Evolutionary conservation across 2,888 invertebrate genomes (phyloP).

Genomic region (Crossocerus cetratus): DNA sequence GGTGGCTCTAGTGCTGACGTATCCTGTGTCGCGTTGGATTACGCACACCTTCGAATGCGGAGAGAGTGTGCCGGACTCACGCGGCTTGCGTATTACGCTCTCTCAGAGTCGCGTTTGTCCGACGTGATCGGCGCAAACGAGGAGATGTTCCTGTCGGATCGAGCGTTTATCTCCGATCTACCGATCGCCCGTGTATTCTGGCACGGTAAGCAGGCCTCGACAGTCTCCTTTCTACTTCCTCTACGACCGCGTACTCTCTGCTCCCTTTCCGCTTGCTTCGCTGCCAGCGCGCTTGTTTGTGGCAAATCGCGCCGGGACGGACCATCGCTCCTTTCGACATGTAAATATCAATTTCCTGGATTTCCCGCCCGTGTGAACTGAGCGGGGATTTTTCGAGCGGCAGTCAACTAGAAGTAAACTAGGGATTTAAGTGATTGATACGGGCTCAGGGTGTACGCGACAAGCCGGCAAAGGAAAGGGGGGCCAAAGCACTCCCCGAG

Average conservation of each 20-base stretch:
- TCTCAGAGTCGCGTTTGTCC: constrained; percentile 61
- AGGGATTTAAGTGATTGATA: neutral
- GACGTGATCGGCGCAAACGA: constrained; percentile 72
- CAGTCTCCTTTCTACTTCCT: constrained; percentile 9
- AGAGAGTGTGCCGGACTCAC: constrained; percentile 19
- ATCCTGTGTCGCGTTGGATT: constrained; percentile 41
- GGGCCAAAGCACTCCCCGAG: neutral
- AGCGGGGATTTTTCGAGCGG: neutral
- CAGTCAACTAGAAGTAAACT: neutral
- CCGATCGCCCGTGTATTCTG: constrained; percentile 46
- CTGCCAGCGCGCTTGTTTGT: constrained; percentile 17
- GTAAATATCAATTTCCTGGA: constrained; percentile 9
- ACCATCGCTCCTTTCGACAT: constrained; percentile 8
- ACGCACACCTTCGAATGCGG: constrained; percentile 20
- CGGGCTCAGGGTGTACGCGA: neutral
- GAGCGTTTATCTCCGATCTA: constrained; percentile 65
- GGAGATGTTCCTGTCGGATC: constrained; percentile 65
- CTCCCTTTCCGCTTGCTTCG: neutral
- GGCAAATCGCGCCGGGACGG: constrained; percentile 24
- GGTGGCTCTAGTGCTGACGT: constrained; percentile 48
- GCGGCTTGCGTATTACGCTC: constrained; percentile 54
- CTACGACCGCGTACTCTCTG: constrained; percentile 8
- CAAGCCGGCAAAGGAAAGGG: neutral
- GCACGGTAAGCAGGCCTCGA: constrained; percentile 9
- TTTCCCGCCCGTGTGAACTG: neutral